Conservation (phyloP, 2,888 invertebrate genomes). For the Pristionchus mayeri region DNA sequence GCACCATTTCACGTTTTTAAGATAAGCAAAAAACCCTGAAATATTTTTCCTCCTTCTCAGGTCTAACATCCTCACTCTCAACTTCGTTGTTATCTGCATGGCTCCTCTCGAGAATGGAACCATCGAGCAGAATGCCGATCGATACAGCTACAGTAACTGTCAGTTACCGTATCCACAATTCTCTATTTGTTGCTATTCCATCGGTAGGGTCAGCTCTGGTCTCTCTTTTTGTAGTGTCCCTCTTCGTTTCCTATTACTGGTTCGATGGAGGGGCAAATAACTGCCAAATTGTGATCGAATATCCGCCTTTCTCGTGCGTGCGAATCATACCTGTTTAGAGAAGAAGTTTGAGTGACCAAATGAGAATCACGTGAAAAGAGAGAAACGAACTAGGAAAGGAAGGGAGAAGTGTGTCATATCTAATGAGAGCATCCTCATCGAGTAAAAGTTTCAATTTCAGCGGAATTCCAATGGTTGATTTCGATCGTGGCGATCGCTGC, state of each 20-base stretch:
- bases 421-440: background rate
- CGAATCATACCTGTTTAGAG: background rate
- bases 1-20: background rate
- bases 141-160: constrained; percentile 43
- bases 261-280: background rate
- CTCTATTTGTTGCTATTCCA: background rate
- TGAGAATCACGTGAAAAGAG: background rate
- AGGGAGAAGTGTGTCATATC: background rate
- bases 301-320: background rate
- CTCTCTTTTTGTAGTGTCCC: constrained; percentile 23
- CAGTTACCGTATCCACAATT: background rate
- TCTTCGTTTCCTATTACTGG: constrained; percentile 10
- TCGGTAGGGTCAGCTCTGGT: background rate
- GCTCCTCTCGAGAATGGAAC: constrained; percentile 54
- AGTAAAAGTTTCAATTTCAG: constrained; percentile 51
- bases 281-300: background rate
- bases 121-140: constrained; percentile 28
- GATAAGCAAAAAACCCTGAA: too few species aligned
- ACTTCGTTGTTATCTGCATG: constrained; percentile 75
- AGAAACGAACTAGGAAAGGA: background rate
- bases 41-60: too few species aligned
- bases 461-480: constrained; percentile 65
- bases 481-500: constrained; percentile 73
- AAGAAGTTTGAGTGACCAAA: constrained; percentile 22
- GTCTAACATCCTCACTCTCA: constrained; percentile 75